phyloP scores from a whole-genome alignment of 2,113 vertebrate species.

The Camelus dromedarius region DNA sequence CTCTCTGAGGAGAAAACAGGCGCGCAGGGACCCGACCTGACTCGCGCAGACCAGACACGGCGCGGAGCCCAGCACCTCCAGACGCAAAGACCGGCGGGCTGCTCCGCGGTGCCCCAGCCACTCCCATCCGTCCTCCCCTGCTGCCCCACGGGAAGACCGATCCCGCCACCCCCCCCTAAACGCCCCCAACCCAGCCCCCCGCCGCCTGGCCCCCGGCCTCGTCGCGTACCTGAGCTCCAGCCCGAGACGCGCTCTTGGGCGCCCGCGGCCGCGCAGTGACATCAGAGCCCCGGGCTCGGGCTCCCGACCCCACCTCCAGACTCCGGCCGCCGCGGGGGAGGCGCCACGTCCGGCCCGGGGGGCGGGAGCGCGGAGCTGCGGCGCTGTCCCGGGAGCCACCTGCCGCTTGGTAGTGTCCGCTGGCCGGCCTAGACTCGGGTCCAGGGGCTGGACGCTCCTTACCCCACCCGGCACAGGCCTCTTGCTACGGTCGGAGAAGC shows the following conservation, averaged over 20 bases:
- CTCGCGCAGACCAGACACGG: not conserved
- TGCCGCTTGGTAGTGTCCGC: not conserved
- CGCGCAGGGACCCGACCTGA: not conserved
- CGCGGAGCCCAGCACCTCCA: not conserved
- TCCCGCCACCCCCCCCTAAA: too few species aligned
- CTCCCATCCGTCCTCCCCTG: not conserved
- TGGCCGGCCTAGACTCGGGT: not conserved
- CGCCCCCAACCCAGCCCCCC: too few species aligned
- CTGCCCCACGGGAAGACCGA: not conserved
- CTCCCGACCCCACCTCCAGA: slow-evolving; percentile 71
- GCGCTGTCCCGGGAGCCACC: slow-evolving; percentile 12
- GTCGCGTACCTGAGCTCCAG: slow-evolving; percentile 39
- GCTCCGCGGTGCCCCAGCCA: not conserved
- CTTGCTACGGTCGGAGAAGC: not conserved
- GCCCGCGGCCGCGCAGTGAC: slow-evolving; percentile 51
- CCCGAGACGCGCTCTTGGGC: not conserved
- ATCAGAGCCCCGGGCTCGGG: slow-evolving; percentile 49
- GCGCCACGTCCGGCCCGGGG: slow-evolving; percentile 55
- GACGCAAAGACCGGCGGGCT: not conserved
- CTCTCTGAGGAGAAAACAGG: not conserved
- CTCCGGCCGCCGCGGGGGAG: slow-evolving; percentile 51
- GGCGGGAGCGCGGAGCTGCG: not conserved
- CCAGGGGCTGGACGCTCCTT: not conserved
- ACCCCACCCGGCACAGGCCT: not conserved
- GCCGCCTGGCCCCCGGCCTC: not conserved